Evolutionary conservation across 1,140 invertebrate genomes (phyloP), one percentile per base, ranked within the genome.

Genomic region (Rhynchophorus ferrugineus): DNA sequence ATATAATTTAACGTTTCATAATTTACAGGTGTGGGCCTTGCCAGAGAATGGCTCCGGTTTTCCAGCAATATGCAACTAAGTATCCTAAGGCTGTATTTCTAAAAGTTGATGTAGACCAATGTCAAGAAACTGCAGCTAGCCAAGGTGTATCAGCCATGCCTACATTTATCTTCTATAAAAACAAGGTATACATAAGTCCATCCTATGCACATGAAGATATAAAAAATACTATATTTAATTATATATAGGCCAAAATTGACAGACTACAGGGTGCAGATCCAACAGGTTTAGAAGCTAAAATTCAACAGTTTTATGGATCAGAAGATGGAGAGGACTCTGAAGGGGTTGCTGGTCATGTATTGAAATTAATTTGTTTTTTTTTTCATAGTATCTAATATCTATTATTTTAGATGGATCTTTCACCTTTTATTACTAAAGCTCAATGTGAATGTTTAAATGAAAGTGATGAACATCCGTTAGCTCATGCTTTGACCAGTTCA

Each of bases 391-490:
- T 34, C 39, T 54, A 38, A 8, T 9, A 35, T 43, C 14, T 37
- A 6, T 42, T 37, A 57, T 56, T 61, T 36, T 75, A 97, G 89
- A 89, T 95, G 81, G 94, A 99, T 71, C 71, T 98, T 14, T 73
- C 68, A 41, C 78, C 83, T 29, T 92, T 97, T 63, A 91, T 99
- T 50, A 79, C 80, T 36, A 93, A 92, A 72, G 78, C 79, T 57
- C 83, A 89, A 61, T 95, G 91, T 72, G 96, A 98, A 75, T 98
- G 95, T 70, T 74, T 99, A 33, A 99, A 99, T 75, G 95, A 98
- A 72, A 82, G 87, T 9, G 94, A 98, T 73, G 86, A 96, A 44
- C 92, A 98, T 73, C 82, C 84, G 38, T 74, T 98, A 36, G 67
- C 73, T 14, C 81, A 90, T 61, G 82, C 82, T 60, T 74, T 98